A percentile compares a stretch with the other conserved stretches of the same genome.
Conservation (phyloP, 2,888 invertebrate species). For the Eilema caniola region DNA sequence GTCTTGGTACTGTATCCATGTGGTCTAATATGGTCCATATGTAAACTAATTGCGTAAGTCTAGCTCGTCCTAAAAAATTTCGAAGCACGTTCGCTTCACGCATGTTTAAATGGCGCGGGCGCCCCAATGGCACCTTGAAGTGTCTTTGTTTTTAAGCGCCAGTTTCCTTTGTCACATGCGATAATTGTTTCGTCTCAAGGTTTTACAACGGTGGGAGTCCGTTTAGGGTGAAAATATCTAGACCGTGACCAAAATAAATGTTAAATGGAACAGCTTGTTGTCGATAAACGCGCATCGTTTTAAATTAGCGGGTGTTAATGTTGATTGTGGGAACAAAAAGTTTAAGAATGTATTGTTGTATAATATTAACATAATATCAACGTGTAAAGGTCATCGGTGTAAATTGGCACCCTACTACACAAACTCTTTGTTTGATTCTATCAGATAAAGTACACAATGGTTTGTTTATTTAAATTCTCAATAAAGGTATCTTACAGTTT, state of each 20-base stretch:
- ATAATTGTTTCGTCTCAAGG: conserved; percentile 63
- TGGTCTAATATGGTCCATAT: conserved; percentile 19
- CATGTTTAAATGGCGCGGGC: conserved; percentile 68
- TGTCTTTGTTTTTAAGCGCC: conserved; percentile 64
- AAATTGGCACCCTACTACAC: conserved; percentile 37
- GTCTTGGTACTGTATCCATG: conserved; percentile 41
- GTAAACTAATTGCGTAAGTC: conserved; percentile 55
- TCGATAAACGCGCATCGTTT: conserved; percentile 33
- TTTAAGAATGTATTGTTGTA: conserved; percentile 43
- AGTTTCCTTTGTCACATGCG: conserved; percentile 64
- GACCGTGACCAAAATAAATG: conserved; percentile 48
- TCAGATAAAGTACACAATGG: conserved; percentile 46
- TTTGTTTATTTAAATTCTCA: conserved; percentile 38
- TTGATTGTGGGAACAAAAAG: conserved; percentile 42
- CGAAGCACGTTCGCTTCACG: conserved; percentile 66
- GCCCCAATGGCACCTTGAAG: conserved; percentile 75
- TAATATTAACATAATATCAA: conserved; percentile 42
- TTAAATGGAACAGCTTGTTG: conserved; percentile 34
- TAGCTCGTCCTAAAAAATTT: conserved; percentile 63
- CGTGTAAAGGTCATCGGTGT: conserved; percentile 46
- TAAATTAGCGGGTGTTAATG: conserved; percentile 36
- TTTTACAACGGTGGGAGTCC: conserved; percentile 48
- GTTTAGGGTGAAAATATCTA: conserved; percentile 54
- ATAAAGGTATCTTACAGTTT: conserved; percentile 19
- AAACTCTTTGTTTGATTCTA: conserved; percentile 50